Conservation (phyloP, 2,797 vertebrate species). For the Antrozous pallidus region DNA sequence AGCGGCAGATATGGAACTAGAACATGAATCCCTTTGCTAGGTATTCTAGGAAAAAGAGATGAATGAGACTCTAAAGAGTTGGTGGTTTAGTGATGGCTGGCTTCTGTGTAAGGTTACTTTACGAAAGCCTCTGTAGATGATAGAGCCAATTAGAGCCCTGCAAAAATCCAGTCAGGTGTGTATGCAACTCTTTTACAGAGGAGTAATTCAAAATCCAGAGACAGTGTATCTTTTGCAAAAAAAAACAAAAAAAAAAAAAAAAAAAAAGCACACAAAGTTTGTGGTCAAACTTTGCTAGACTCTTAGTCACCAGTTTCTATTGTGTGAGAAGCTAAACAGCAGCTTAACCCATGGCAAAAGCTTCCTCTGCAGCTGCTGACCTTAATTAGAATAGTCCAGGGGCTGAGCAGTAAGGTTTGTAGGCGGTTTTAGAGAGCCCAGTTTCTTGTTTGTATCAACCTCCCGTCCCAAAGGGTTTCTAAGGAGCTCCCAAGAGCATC, state of each 20-base stretch:
- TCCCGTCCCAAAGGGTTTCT: neutral
- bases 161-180: neutral
- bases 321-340: neutral
- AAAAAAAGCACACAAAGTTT: neutral
- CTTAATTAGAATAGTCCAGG: neutral
- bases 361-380: neutral
- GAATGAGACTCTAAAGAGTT: neutral
- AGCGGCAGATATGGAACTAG: neutral
- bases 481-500: neutral
- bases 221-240: neutral
- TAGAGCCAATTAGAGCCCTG: neutral
- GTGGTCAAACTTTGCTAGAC: neutral
- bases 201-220: slow-evolving; percentile 14
- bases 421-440: neutral
- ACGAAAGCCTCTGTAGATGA: neutral
- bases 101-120: neutral
- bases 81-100: neutral
- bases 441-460: neutral
- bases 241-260: no score
- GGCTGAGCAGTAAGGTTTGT: neutral
- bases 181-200: neutral
- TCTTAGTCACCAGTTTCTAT: neutral
- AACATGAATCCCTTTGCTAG: neutral
- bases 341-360: neutral
- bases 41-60: neutral